Evolutionary conservation across 2,113 vertebrate genomes (phyloP).

Genomic region (Corythoichthys haematopterus): DNA sequence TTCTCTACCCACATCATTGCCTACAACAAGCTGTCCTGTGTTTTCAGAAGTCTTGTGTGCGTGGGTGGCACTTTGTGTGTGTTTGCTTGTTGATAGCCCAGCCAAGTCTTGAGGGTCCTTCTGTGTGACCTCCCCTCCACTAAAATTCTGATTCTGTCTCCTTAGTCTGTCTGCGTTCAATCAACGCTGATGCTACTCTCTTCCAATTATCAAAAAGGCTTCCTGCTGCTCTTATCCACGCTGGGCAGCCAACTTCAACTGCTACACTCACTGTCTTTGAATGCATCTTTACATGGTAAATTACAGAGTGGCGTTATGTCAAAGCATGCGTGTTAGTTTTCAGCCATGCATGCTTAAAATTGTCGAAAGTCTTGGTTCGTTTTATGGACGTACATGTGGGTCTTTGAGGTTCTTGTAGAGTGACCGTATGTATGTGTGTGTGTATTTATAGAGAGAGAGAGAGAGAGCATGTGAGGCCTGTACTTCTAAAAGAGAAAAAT

Average conservation of each 20-base stretch:
- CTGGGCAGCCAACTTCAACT: not conserved
- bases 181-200: not conserved
- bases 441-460: too few relatives aligned
- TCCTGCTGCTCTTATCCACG: not conserved
- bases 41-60: conserved; percentile 16
- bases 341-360: not conserved
- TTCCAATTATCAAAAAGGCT: not conserved
- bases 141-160: not conserved
- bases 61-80: not conserved
- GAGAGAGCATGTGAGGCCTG: not conserved
- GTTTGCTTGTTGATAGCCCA: not conserved
- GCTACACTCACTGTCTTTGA: not conserved
- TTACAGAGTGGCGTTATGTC: conserved; percentile 5
- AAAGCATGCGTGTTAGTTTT: conserved; percentile 5
- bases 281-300: conserved; percentile 9
- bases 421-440: not conserved
- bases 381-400: not conserved
- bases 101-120: not conserved
- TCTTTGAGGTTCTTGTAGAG: not conserved
- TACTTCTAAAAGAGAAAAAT: conserved; percentile 7
- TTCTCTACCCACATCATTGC: conserved; percentile 19
- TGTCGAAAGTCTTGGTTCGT: not conserved
- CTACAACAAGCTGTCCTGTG: conserved; percentile 36
- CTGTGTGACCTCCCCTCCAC: not conserved
- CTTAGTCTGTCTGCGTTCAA: not conserved